Base-by-base conservation (phyloP, 2,113 vertebrate genomes). In the Bubalus kerabau region DNA sequence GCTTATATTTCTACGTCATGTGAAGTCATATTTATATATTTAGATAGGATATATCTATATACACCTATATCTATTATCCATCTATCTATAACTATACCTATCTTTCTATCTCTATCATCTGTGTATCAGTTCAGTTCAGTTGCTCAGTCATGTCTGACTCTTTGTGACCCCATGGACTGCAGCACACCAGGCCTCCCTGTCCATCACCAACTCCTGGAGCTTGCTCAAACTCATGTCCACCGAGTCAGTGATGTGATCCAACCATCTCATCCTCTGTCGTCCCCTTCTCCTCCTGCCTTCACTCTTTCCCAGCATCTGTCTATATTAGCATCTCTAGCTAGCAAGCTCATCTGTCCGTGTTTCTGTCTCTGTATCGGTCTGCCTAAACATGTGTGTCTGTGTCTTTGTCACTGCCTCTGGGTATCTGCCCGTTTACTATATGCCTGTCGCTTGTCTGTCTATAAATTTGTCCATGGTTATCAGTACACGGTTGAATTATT, bases 181-280 rank as follows among this genome's bases (percentile, higher is more conserved):
- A 24, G 36, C 21, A 23, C 1, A 0, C 71, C 23, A 43, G 36
- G 67, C 36, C 1, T 74, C 67, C 36, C 36, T 74, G 71, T 43
- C 36, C 36, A 7, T 74, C 21, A 74, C 71, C 1, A 43, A 23
- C 21, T 43, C 11, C 36, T 0, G 0, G 71, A 74, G 36, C 1
- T 24, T 43, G 36, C 36, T 74, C 21, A 23, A 24, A 24, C 17
- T 71, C 64, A 23, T 3, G n/a, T 71, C 4, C 5, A 6, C 6
- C 0, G 2, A 36, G 64, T 12, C 9, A 0, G 67, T 71, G 19
- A 40, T 23, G 67, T 1, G n/a, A 40, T 40, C n/a, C 10, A 12
- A 3, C 71, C 23, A 24, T 40, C 21, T 74, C 23, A 43, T 2
- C 71, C 71, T 43, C 71, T 74, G 71, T 43, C 0, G 1, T 74